These are phyloP conservation scores for Coenonympha glycerion DNA, from an alignment of 2,888 invertebrate genomes.

Conservation along the genomic window DNA sequence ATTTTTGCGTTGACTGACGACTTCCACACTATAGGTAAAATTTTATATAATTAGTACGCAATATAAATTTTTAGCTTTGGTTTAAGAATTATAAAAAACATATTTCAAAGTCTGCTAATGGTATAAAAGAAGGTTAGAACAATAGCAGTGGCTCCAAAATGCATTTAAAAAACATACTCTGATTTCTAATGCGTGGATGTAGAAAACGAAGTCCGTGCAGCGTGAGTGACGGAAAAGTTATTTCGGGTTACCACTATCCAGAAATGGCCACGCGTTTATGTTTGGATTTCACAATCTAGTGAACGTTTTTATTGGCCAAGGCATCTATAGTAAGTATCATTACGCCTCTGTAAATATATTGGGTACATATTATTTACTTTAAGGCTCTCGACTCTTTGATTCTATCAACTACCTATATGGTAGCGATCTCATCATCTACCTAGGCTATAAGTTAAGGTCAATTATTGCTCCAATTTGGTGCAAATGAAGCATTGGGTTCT, in stretches of 20 bases:
- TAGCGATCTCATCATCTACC: neutral
- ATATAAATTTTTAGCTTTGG: too few relatives aligned
- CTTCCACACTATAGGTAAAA: constrained; percentile 11
- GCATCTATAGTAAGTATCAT: constrained; percentile 2
- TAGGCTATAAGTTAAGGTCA: too few relatives aligned
- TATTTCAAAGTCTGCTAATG: too few relatives aligned
- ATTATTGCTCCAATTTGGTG: too few relatives aligned
- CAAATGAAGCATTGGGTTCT: too few relatives aligned
- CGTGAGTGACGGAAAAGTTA: constrained; percentile 60
- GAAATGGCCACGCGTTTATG: constrained; percentile 64
- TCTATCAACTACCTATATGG: neutral
- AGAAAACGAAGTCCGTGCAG: constrained; percentile 41
- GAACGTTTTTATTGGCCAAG: constrained; percentile 38
- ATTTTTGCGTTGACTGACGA: too few relatives aligned
- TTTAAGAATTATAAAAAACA: too few relatives aligned
- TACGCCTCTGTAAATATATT: neutral
- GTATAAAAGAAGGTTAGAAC: too few relatives aligned
- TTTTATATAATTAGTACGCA: too few relatives aligned
- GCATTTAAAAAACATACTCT: too few relatives aligned
- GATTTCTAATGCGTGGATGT: constrained; percentile 1
- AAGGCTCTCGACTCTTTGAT: neutral
- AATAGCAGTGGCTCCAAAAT: too few relatives aligned
- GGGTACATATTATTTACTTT: neutral
- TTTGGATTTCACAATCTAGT: constrained; percentile 57
- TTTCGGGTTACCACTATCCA: constrained; percentile 67